Evolutionary conservation across 2,113 vertebrate genomes (phyloP).

Genomic region (Hymenochirus boettgeri): DNA sequence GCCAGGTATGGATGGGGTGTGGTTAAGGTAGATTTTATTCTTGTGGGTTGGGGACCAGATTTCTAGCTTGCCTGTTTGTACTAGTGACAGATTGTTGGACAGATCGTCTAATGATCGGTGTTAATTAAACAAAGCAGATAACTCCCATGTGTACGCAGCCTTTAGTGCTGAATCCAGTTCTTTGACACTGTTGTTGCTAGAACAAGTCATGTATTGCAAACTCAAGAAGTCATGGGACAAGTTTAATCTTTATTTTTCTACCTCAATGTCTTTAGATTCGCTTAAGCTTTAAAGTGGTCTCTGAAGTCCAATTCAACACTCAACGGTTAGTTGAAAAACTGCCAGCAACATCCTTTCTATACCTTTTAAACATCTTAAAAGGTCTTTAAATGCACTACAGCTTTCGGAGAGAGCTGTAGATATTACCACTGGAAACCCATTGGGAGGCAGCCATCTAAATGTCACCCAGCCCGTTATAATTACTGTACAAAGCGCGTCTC

Average conservation of each 20-base stretch:
- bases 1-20: too few relatives aligned
- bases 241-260: slow-evolving; percentile 32
- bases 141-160: too few relatives aligned
- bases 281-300: slow-evolving; percentile 29
- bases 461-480: neutral
- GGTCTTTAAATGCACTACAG: slow-evolving; percentile 14
- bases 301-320: slow-evolving; percentile 20
- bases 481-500: neutral
- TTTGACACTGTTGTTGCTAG: neutral
- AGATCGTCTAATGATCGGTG: too few relatives aligned
- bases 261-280: slow-evolving; percentile 9
- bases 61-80: too few relatives aligned
- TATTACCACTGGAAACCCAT: neutral
- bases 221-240: neutral
- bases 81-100: too few relatives aligned
- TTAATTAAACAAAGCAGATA: too few relatives aligned
- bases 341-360: slow-evolving; percentile 1
- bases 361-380: neutral
- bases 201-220: neutral
- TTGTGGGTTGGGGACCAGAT: too few relatives aligned
- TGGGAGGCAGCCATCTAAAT: neutral
- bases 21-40: too few relatives aligned
- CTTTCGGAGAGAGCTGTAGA: neutral
- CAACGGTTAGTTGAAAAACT: slow-evolving; percentile 20
- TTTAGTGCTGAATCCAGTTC: too few relatives aligned